phyloP scores from a whole-genome alignment of 2,113 vertebrate genomes.

The Todiramphus saurophagus region DNA sequence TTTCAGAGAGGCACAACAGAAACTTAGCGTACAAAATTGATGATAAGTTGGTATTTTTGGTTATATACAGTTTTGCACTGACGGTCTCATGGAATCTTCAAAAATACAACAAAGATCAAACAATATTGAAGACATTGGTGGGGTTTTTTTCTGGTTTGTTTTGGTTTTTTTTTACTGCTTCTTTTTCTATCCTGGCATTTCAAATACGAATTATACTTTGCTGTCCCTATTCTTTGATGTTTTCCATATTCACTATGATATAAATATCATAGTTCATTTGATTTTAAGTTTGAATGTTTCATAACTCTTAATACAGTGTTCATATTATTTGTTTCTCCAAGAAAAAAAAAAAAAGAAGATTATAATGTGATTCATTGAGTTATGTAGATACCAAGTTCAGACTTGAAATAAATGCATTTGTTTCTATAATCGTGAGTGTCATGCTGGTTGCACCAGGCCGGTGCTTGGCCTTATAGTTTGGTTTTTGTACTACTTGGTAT shows the following conservation, averaged over 20 bases:
- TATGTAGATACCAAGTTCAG: background rate
- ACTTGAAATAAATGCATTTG: background rate
- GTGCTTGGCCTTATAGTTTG: background rate
- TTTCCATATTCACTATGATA: background rate
- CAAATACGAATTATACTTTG: background rate
- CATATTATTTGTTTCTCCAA: background rate
- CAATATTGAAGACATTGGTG: background rate
- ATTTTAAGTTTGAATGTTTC: background rate
- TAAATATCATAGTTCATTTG: background rate
- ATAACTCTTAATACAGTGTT: background rate
- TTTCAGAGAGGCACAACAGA: background rate
- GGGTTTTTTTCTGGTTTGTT: background rate
- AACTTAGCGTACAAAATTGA: background rate
- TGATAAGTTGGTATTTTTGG: background rate
- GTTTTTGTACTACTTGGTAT: background rate
- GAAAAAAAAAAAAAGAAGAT: background rate
- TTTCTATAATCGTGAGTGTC: background rate
- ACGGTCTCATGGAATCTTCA: background rate
- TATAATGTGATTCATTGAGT: background rate
- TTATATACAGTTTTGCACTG: background rate
- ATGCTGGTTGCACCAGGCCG: background rate
- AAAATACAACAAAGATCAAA: background rate
- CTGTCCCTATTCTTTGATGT: background rate
- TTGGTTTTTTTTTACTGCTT: background rate
- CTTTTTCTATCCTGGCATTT: background rate